Conservation (phyloP, 2,113 vertebrate genomes). For the Tursiops truncatus region DNA sequence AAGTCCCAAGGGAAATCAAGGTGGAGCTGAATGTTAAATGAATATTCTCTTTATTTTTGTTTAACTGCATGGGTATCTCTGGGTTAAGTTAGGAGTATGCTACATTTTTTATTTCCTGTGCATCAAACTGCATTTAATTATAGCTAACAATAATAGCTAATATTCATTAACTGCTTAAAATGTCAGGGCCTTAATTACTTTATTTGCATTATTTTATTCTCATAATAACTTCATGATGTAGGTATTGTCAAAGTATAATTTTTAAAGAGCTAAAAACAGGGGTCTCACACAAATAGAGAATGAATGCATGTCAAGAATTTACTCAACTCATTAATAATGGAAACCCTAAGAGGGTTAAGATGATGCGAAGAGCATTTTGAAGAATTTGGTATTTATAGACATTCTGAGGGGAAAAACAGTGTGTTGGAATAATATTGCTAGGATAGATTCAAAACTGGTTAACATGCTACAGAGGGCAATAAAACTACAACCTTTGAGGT, state of each 20-base stretch:
- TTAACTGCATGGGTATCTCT: not conserved
- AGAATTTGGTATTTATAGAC: conserved; percentile 1
- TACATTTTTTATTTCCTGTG: conserved; percentile 10
- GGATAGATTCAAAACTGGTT: conserved; percentile 19
- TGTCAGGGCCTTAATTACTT: not conserved
- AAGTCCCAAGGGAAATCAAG: conserved; percentile 17
- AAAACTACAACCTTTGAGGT: not conserved
- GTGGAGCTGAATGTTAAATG: not conserved
- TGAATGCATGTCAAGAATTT: not conserved
- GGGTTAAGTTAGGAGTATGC: not conserved
- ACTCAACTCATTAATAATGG: not conserved
- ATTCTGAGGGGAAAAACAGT: conserved; percentile 8
- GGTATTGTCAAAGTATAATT: not conserved
- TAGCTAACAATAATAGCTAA: not conserved
- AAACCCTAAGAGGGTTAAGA: not conserved
- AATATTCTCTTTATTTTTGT: not conserved
- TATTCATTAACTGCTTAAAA: not conserved
- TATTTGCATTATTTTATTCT: conserved; percentile 9
- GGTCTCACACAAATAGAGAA: not conserved
- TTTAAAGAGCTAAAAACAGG: conserved; percentile 17
- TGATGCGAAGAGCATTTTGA: conserved; percentile 39
- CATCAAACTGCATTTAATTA: not conserved
- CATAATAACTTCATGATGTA: not conserved
- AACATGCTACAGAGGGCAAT: not conserved
- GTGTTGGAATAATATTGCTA: conserved; percentile 28